Evolutionary conservation across 2,888 invertebrate genomes (phyloP).

Genomic region (Hydropsyche betteni): DNA sequence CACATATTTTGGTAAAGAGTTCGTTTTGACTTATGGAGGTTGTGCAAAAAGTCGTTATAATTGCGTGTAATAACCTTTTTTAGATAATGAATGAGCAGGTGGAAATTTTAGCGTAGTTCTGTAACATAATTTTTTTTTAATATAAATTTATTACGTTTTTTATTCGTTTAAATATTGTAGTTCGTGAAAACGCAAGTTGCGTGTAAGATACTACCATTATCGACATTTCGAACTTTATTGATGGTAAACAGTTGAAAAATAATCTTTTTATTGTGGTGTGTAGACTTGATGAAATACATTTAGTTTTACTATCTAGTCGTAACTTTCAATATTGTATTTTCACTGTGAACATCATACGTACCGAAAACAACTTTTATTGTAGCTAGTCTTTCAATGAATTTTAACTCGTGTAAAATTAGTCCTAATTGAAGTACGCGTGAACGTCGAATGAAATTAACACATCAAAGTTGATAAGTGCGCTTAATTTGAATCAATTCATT

Average conservation of each 20-base stretch:
- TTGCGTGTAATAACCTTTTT: background rate
- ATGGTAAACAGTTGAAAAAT: too few relatives aligned
- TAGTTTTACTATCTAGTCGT: too few relatives aligned
- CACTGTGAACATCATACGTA: too few relatives aligned
- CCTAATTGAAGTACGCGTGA: slow-evolving; percentile 29
- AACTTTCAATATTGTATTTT: too few relatives aligned
- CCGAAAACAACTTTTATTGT: background rate
- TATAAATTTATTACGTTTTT: too few relatives aligned
- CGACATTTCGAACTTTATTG: too few relatives aligned
- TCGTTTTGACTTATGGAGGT: background rate
- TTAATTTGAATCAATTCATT: background rate
- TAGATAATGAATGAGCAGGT: background rate
- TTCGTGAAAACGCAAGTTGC: too few relatives aligned
- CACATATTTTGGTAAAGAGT: slow-evolving; percentile 4
- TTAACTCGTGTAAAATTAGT: slow-evolving; percentile 27
- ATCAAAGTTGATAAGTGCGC: background rate
- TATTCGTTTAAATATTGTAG: too few relatives aligned
- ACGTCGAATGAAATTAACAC: slow-evolving; percentile 12
- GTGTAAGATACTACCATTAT: too few relatives aligned
- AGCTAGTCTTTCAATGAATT: slow-evolving; percentile 9
- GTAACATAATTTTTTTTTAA: too few relatives aligned
- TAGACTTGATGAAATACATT: too few relatives aligned
- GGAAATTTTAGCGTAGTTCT: background rate
- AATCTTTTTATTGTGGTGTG: too few relatives aligned
- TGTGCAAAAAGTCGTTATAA: slow-evolving; percentile 21